A percentile compares a stretch with the other conserved stretches of the same genome.
phyloP scores from a whole-genome alignment of 2,888 invertebrate species.

The Rosalia funebris region DNA sequence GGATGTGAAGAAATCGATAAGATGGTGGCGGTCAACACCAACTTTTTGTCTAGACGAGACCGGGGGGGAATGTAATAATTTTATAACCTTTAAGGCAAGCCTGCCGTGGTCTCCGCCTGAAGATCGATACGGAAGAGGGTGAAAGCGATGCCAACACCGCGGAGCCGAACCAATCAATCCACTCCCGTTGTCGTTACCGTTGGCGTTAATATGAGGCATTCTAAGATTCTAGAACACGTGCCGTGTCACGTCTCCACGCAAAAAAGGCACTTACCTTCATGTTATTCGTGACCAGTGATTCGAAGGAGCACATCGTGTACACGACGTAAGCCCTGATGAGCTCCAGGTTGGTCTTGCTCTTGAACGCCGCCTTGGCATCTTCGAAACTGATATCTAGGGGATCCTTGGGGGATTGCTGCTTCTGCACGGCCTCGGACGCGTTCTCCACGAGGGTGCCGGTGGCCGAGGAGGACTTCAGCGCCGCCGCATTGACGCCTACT shows the following conservation, averaged over 20 bases:
- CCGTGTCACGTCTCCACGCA: too few relatives aligned
- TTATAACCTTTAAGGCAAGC: not conserved
- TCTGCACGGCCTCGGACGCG: conserved; percentile 37
- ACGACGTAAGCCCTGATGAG: conserved; percentile 90
- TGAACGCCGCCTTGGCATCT: conserved; percentile 91
- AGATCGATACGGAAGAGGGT: not conserved
- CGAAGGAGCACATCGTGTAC: conserved; percentile 89
- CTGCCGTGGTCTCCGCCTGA: not conserved
- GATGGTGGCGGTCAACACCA: too few relatives aligned
- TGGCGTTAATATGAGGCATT: too few relatives aligned
- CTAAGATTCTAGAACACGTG: not conserved
- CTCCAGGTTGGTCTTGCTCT: conserved; percentile 94
- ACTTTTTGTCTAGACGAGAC: too few relatives aligned
- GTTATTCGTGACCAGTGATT: conserved; percentile 90
- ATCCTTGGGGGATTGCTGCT: conserved; percentile 46
- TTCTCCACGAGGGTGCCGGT: conserved; percentile 41
- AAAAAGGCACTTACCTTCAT: conserved; percentile 81
- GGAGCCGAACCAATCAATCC: not conserved
- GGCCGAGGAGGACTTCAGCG: conserved; percentile 70
- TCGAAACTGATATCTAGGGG: conserved; percentile 84
- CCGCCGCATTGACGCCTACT: conserved; percentile 54
- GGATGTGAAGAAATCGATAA: too few relatives aligned
- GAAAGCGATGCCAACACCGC: not conserved
- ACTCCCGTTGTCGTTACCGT: conserved; percentile 1
- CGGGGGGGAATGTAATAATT: too few relatives aligned